Conservation (phyloP, 2,888 invertebrate species). For the Fissipunctia ypsillon region DNA sequence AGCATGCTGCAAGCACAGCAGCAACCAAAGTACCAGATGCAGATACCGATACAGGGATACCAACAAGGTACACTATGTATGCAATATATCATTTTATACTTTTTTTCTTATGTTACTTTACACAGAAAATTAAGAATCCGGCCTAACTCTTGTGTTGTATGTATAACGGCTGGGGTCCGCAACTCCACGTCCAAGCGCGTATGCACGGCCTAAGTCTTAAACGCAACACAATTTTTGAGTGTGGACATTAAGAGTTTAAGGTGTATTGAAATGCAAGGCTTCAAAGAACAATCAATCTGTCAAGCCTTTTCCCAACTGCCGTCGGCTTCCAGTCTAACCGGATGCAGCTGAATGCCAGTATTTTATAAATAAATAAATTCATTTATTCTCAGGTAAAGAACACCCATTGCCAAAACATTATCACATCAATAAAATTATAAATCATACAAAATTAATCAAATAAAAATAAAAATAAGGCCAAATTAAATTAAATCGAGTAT, state of each 20-base stretch:
- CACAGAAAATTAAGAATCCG: background rate
- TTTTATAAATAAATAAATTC: too few species aligned
- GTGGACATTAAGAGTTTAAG: background rate
- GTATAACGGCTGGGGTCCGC: background rate
- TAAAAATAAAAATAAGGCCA: too few species aligned
- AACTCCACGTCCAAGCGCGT: too few species aligned
- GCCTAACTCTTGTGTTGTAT: background rate
- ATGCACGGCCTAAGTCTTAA: background rate
- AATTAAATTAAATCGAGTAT: too few species aligned
- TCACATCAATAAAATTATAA: too few species aligned
- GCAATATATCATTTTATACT: slow-evolving; percentile 2
- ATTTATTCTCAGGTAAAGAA: too few species aligned
- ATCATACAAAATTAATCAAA: too few species aligned
- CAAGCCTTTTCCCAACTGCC: too few species aligned
- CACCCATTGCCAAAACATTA: too few species aligned
- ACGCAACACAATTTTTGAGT: background rate
- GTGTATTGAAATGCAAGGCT: background rate
- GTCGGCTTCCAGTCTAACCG: too few species aligned
- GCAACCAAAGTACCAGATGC: slow-evolving; percentile 94
- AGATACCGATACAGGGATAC: slow-evolving; percentile 94
- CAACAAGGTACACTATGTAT: slow-evolving; percentile 90
- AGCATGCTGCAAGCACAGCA: slow-evolving; percentile 89
- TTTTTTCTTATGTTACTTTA: background rate
- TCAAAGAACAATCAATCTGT: too few species aligned
- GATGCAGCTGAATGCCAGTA: too few species aligned